These are phyloP conservation scores for Larimichthys crocea DNA, from an alignment of 2,113 vertebrate species.

Conservation along the genomic window DNA sequence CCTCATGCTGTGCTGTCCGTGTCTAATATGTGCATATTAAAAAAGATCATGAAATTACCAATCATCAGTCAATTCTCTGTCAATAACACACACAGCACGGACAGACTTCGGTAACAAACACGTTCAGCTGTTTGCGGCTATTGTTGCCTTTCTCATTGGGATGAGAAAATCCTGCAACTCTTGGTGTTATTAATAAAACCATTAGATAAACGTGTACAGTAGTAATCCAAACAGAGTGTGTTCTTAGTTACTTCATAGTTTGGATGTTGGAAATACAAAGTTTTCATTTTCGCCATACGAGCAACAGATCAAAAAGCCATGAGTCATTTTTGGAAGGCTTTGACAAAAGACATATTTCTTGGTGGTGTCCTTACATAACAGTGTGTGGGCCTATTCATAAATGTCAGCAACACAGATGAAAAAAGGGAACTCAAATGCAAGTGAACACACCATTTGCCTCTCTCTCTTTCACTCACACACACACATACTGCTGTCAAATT, in stretches of 20 bases:
- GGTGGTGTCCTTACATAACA: background rate
- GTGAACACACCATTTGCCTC: background rate
- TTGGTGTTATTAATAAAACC: background rate
- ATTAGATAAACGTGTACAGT: background rate
- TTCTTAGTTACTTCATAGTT: too few relatives aligned
- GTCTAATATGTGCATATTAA: too few relatives aligned
- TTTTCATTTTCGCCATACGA: background rate
- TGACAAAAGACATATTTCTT: constrained; percentile 2
- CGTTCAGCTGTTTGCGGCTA: background rate
- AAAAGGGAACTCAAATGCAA: background rate
- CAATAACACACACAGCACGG: too few relatives aligned
- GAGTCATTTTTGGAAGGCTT: background rate
- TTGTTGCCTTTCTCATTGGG: background rate
- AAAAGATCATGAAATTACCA: too few relatives aligned
- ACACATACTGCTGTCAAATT: constrained; percentile 25
- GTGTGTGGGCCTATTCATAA: constrained; percentile 1
- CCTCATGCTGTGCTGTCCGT: too few relatives aligned
- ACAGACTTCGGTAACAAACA: background rate
- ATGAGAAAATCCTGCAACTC: background rate
- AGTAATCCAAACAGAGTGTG: background rate
- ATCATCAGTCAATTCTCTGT: too few relatives aligned
- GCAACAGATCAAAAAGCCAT: background rate
- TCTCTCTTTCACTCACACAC: background rate
- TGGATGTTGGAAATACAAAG: background rate
- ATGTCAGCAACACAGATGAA: background rate